Percentiles rank a stretch among this genome's conserved stretches.
phyloP scores from a whole-genome alignment of 1,140 invertebrate genomes.

The Drosophila truncata region DNA sequence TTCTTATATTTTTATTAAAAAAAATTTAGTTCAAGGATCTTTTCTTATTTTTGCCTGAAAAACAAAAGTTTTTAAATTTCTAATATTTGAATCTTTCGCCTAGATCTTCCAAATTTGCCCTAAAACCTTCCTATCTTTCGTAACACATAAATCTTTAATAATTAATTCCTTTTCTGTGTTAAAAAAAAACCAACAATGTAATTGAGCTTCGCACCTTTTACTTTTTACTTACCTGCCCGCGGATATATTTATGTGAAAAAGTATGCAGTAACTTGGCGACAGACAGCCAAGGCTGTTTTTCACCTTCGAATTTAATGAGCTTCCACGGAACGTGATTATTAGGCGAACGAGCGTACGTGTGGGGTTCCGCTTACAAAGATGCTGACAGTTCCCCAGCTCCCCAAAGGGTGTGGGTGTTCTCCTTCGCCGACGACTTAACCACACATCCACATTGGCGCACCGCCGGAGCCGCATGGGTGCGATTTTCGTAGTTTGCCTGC shows the following conservation, averaged over 20 bases:
- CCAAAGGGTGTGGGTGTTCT: conserved; percentile 2
- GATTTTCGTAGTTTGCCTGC: conserved; percentile 29
- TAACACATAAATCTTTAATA: background rate
- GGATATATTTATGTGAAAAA: conserved; percentile 12
- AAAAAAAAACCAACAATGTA: conserved; percentile 10
- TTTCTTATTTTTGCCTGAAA: no score
- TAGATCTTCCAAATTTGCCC: no score
- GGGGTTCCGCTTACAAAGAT: conserved; percentile 25
- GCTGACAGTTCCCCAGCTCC: conserved; percentile 39
- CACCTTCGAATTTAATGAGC: conserved; percentile 62
- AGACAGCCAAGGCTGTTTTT: conserved; percentile 47
- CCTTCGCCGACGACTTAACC: conserved; percentile 14
- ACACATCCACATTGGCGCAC: conserved; percentile 22
- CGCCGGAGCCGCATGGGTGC: conserved; percentile 27
- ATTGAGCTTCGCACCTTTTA: conserved; percentile 25
- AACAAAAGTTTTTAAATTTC: no score
- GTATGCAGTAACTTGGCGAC: conserved; percentile 33
- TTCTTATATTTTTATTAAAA: no score
- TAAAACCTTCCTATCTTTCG: background rate
- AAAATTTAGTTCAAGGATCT: background rate
- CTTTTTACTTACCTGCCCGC: conserved; percentile 26
- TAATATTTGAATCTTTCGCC: background rate
- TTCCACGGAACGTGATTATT: conserved; percentile 58
- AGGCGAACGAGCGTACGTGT: conserved; percentile 55
- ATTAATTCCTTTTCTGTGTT: background rate